Base-by-base conservation (phyloP, 1,140 invertebrate genomes). In the Rhopalosiphum maidis region DNA sequence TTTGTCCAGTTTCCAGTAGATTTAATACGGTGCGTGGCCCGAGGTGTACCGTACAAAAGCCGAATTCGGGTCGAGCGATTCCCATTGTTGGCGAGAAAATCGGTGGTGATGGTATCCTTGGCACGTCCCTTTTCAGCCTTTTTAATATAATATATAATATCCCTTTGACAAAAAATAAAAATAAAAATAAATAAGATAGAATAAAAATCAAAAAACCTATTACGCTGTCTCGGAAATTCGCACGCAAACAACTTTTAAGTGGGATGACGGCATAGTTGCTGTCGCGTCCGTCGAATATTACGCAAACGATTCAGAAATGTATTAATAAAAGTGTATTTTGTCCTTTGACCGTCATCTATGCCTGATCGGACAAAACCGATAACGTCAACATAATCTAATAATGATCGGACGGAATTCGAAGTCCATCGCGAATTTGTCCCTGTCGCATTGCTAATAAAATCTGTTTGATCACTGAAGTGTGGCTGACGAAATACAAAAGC, bases 1-100 rank as follows among this genome's bases (percentile, higher is more conserved):
- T 48, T 88, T 51, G 46, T 88, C 46, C 86, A n/a, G 86, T 89
- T 89, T 89, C 87, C 87, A 54, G 48, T 89, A 89, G 87, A 89
- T 89, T 89, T 89, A 89, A 89, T 89, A 46, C 86, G 30, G 46
- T 37, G n/a, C 46, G n/a, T 48, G n/a, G 30, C 15, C 15, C 30
- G 86, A 88, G 86, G 86, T 35, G 46, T 22, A 88, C 86, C 18
- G 37, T 88, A 88, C 86, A 88, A 88, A 88, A 88, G 86, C 86
- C 30, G 86, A 51, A 51, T 51, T 51, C 48, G n/a, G 46, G 46
- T 89, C 87, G 87, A 21, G 83, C 83, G 37, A 83, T 83, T 83
- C 82, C 87, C 51, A 89, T 89, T 89, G 87, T 89, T 37, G n/a
- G 21, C 21, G 87, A 30, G 35, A 54, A 54, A 54, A 54, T 54